phyloP scores from a whole-genome alignment of 2,797 vertebrate genomes.

The Etheostoma nigrum region DNA sequence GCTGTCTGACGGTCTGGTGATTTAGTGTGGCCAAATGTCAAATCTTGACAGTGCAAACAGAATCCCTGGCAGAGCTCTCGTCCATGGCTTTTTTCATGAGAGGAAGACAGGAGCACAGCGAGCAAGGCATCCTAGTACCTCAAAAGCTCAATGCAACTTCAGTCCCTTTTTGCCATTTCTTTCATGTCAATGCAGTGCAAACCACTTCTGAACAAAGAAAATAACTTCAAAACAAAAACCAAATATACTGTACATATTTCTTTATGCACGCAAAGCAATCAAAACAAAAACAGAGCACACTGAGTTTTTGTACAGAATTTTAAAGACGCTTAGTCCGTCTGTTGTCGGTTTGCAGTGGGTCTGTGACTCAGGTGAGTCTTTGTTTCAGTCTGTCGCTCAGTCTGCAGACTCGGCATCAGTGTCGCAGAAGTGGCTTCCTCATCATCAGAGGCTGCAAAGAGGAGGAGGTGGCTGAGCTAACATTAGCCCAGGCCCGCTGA shows the following conservation, averaged over 20 bases:
- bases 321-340: slow-evolving; percentile 54
- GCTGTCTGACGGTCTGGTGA: slow-evolving; percentile 37
- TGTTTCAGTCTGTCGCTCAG: slow-evolving; percentile 79
- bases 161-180: not conserved
- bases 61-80: slow-evolving; percentile 33
- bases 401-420: slow-evolving; percentile 93
- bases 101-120: slow-evolving; percentile 25
- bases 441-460: slow-evolving; percentile 99
- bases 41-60: slow-evolving; percentile 47
- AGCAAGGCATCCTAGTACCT: slow-evolving; percentile 21
- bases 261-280: not conserved
- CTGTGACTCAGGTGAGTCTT: slow-evolving; percentile 57
- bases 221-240: not conserved
- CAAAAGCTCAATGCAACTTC: slow-evolving; percentile 15
- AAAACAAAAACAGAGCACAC: slow-evolving; percentile 5
- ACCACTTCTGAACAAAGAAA: slow-evolving; percentile 20
- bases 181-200: slow-evolving; percentile 5
- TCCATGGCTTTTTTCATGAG: slow-evolving; percentile 46
- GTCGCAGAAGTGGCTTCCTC: slow-evolving; percentile 90
- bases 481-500: slow-evolving; percentile 91
- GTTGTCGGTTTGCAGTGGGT: slow-evolving; percentile 78
- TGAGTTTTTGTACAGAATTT: slow-evolving; percentile 44
- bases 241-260: not conserved
- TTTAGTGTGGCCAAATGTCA: slow-evolving; percentile 44
- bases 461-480: slow-evolving; percentile 98